Base-by-base conservation (phyloP, 2,888 invertebrate genomes). In the Xylota segnis region DNA sequence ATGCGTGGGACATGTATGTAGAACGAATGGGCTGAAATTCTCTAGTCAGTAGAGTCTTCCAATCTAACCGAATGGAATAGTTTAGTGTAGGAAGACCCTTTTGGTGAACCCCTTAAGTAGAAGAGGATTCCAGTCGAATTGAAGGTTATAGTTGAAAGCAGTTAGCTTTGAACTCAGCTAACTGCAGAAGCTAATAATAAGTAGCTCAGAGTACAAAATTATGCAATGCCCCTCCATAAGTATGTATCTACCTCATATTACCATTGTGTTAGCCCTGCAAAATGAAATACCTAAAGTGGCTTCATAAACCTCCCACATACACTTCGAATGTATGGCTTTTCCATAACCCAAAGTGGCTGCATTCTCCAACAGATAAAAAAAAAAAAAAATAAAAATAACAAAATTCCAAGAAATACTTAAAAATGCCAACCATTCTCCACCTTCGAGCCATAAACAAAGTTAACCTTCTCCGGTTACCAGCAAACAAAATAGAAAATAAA, bases 361-460 rank as follows among this genome's bases (percentile, higher is more conserved):
- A 27, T n/a, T n/a, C 43, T 14, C 12, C 43, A 43, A 43, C 14
- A 43, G 43, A 43, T 43, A 43, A 43, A n/a, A 43, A 43, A 43
- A 14, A 14, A 14, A 14, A 43, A 43, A 14, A 40, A 40, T 12
- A 10, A 56, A 16, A 34, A 34, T n/a, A 54, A 5, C 14, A 14
- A 23, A 29, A 32, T 54, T 5, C 32, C n/a, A 29, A 32, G 23
- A 14, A 29, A 14, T 54, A 54, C 54, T 7, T 32, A 27, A 58
- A 58, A 59, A 40, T 58, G 56, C 56, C 16, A 32, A 14, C 29
- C 29, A 29, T 32, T n/a, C n/a, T n/a, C n/a, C n/a, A n/a, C 32
- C 14, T 58, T 34, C 34, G 34, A 58, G 34, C n/a, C 56, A 34
- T 56, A 34, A 29, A 54, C 56, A 56, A 56, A 56, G 32, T 34